These are phyloP conservation scores for Drosophila murphyi DNA, from an alignment of 1,140 invertebrate genomes.

Conservation along the genomic window DNA sequence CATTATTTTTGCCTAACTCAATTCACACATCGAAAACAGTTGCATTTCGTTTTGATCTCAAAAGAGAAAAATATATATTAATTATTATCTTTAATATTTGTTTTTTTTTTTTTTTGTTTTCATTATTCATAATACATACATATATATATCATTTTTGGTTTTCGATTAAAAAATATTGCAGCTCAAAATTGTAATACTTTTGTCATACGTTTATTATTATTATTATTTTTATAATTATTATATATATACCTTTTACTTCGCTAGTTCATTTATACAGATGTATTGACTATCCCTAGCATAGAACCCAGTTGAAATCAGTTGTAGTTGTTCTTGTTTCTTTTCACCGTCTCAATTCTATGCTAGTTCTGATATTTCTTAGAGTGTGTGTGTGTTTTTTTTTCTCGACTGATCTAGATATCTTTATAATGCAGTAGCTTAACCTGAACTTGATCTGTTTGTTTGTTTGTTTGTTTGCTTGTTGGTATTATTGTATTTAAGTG, in stretches of 20 bases:
- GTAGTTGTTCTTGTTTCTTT: slow-evolving; percentile 24
- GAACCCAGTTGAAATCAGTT: slow-evolving; percentile 74
- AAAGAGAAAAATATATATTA: slow-evolving; percentile 83
- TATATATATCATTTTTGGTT: slow-evolving; percentile 25
- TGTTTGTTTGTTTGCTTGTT: slow-evolving; percentile 12
- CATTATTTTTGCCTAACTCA: slow-evolving; percentile 66
- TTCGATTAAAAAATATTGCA: slow-evolving; percentile 80
- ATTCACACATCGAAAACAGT: slow-evolving; percentile 78
- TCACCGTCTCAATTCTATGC: slow-evolving; percentile 11
- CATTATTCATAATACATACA: slow-evolving; percentile 13
- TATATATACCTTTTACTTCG: slow-evolving; percentile 20
- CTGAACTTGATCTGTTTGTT: slow-evolving; percentile 26
- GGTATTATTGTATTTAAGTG: slow-evolving; percentile 40
- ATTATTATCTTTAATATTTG: slow-evolving; percentile 74
- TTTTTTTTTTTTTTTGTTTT: slow-evolving; percentile 19
- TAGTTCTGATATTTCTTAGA: slow-evolving; percentile 14
- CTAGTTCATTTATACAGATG: slow-evolving; percentile 21
- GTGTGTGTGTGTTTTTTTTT: neutral
- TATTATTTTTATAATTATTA: slow-evolving; percentile 33
- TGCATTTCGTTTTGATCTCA: slow-evolving; percentile 71
- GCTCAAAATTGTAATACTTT: slow-evolving; percentile 81
- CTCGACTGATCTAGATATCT: neutral
- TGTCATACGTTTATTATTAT: slow-evolving; percentile 45
- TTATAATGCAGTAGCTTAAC: slow-evolving; percentile 15
- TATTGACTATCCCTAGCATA: slow-evolving; percentile 48